Percentiles rank a stretch among this genome's conserved stretches.
These are phyloP conservation scores for Sycobia sp. DNA, from an alignment of 1,140 invertebrate genomes.

Conservation along the genomic window DNA sequence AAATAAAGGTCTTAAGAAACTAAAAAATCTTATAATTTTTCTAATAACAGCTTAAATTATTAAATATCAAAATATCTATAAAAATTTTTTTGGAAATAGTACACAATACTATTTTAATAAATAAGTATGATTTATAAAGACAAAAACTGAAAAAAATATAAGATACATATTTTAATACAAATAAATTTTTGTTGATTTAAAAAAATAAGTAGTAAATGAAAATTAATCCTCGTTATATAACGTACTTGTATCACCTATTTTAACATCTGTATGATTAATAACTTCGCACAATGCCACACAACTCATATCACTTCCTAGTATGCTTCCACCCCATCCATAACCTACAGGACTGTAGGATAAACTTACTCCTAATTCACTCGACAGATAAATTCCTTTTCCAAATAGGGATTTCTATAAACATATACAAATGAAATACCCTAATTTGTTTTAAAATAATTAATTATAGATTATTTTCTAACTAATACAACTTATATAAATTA, in stretches of 20 bases:
- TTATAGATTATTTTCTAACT: no score
- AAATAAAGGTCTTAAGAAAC: no score
- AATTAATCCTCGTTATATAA: conserved; percentile 1
- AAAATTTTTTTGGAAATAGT: no score
- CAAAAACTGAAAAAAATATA: neutral
- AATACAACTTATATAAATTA: no score
- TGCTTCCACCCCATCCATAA: conserved; percentile 74
- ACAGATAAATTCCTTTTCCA: conserved; percentile 78
- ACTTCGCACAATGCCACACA: conserved; percentile 81
- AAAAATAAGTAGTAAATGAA: conserved; percentile 8
- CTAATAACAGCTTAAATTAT: no score
- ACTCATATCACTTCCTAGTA: conserved; percentile 73
- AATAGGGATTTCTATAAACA: conserved; percentile 67
- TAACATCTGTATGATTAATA: conserved; percentile 70
- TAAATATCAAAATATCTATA: no score
- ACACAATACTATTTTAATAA: no score
- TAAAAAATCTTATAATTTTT: no score
- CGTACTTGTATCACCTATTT: conserved; percentile 53
- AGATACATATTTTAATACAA: neutral
- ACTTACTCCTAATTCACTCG: conserved; percentile 73
- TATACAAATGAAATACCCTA: neutral
- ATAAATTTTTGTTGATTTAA: neutral
- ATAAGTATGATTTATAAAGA: neutral
- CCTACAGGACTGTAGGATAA: conserved; percentile 73
- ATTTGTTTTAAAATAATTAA: no score